These are phyloP conservation scores for Cheilosia soror DNA, from an alignment of 2,888 invertebrate genomes.

Conservation along the genomic window DNA sequence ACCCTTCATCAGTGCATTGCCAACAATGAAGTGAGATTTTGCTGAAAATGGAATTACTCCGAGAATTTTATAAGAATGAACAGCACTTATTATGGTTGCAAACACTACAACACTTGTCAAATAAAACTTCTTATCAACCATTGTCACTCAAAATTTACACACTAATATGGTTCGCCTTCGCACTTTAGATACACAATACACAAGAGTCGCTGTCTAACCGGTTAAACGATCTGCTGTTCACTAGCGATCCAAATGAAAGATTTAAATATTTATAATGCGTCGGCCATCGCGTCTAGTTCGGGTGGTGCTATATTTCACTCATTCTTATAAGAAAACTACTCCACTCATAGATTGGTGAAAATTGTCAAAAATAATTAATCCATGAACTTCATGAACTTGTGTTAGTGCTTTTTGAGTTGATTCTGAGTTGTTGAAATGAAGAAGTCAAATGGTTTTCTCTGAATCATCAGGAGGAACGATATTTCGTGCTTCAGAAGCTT, in stretches of 20 bases:
- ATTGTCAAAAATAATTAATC: too few species aligned
- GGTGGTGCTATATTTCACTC: background rate
- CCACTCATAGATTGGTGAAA: too few species aligned
- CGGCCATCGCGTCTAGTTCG: too few species aligned
- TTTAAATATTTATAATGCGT: background rate
- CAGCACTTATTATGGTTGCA: background rate
- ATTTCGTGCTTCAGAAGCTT: too few species aligned
- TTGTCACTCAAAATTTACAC: background rate
- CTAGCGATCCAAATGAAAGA: constrained; percentile 2
- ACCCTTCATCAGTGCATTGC: constrained; percentile 77
- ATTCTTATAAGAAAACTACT: too few species aligned
- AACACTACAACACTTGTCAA: constrained; percentile 12
- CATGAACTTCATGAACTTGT: too few species aligned
- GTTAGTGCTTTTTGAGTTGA: too few species aligned
- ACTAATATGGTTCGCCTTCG: background rate
- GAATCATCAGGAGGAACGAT: too few species aligned
- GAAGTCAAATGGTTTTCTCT: too few species aligned
- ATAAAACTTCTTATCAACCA: constrained; percentile 18
- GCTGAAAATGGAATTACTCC: constrained; percentile 35
- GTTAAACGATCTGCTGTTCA: background rate
- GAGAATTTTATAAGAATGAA: constrained; percentile 45
- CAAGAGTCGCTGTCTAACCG: background rate
- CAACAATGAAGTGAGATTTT: constrained; percentile 77
- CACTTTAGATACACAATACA: background rate
- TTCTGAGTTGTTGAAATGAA: too few species aligned